These are phyloP conservation scores for Ostrea denselamellosa DNA, from an alignment of 1,140 invertebrate genomes.

Conservation along the genomic window DNA sequence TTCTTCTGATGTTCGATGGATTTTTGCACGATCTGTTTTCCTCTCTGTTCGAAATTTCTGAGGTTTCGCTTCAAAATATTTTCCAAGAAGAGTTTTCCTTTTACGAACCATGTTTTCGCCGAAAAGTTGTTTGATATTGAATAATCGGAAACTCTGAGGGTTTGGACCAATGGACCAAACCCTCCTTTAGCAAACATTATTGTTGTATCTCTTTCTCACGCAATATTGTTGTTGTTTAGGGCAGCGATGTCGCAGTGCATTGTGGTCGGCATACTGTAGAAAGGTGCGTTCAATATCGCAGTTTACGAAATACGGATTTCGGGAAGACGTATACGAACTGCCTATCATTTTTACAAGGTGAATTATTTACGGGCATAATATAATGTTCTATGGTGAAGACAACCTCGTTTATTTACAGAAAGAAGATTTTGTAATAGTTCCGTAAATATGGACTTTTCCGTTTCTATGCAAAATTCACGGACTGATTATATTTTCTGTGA, in stretches of 20 bases:
- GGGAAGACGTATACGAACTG: too few species aligned
- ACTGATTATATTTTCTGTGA: too few species aligned
- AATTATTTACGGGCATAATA: too few species aligned
- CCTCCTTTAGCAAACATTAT: constrained; percentile 34
- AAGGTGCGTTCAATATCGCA: not conserved
- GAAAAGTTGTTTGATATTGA: not conserved
- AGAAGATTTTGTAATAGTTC: too few species aligned
- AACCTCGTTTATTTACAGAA: too few species aligned
- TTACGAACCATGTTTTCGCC: not conserved
- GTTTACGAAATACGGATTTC: too few species aligned
- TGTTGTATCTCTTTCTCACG: not conserved
- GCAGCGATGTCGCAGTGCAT: not conserved
- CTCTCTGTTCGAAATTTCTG: not conserved
- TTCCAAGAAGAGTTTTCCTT: constrained; percentile 19
- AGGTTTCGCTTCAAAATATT: not conserved
- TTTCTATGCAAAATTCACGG: too few species aligned
- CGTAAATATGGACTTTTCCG: too few species aligned
- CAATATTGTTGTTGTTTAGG: constrained; percentile 1
- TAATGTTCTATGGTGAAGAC: too few species aligned
- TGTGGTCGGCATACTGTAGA: not conserved
- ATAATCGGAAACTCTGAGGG: not conserved
- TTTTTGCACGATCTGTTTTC: not conserved
- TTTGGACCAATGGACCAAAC: constrained; percentile 39
- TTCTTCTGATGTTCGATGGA: not conserved
- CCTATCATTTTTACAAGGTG: too few species aligned